These are phyloP conservation scores for Carassius auratus DNA, from an alignment of 2,113 vertebrate genomes.

Conservation along the genomic window DNA sequence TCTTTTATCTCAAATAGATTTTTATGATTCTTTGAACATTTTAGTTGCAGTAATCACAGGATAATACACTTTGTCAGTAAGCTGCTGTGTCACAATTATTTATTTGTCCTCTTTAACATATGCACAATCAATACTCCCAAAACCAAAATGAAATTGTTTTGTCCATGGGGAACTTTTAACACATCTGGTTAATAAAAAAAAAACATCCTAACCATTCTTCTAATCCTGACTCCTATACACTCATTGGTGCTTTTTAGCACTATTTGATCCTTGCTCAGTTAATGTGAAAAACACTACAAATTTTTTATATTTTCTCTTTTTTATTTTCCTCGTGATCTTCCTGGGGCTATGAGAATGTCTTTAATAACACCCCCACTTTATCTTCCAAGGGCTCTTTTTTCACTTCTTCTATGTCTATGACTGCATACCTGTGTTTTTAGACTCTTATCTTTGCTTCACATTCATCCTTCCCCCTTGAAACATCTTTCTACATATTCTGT, in stretches of 20 bases:
- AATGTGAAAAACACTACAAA: slow-evolving; percentile 56
- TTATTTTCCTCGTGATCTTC: slow-evolving; percentile 50
- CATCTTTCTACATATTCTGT: not conserved
- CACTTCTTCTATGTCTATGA: slow-evolving; percentile 18
- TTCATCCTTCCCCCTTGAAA: not conserved
- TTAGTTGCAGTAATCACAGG: not conserved
- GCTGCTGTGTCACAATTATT: not conserved
- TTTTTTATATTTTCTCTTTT: not conserved
- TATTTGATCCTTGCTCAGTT: slow-evolving; percentile 73
- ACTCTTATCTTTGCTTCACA: slow-evolving; percentile 6
- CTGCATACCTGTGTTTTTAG: not conserved
- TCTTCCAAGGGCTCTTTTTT: slow-evolving; percentile 36
- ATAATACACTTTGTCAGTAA: not conserved
- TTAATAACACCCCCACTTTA: slow-evolving; percentile 53
- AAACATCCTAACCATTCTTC: slow-evolving; percentile 64
- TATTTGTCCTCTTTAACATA: slow-evolving; percentile 12
- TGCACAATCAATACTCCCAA: slow-evolving; percentile 45
- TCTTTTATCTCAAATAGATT: not conserved
- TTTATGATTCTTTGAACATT: not conserved
- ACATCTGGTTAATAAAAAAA: slow-evolving; percentile 52
- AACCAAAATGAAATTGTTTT: slow-evolving; percentile 47
- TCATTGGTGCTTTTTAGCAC: slow-evolving; percentile 52
- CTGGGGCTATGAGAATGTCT: slow-evolving; percentile 51
- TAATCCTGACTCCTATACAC: slow-evolving; percentile 67
- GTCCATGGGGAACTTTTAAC: slow-evolving; percentile 65